These are phyloP conservation scores for Eudorcas thomsonii DNA, from an alignment of 2,113 vertebrate species.

Conservation along the genomic window DNA sequence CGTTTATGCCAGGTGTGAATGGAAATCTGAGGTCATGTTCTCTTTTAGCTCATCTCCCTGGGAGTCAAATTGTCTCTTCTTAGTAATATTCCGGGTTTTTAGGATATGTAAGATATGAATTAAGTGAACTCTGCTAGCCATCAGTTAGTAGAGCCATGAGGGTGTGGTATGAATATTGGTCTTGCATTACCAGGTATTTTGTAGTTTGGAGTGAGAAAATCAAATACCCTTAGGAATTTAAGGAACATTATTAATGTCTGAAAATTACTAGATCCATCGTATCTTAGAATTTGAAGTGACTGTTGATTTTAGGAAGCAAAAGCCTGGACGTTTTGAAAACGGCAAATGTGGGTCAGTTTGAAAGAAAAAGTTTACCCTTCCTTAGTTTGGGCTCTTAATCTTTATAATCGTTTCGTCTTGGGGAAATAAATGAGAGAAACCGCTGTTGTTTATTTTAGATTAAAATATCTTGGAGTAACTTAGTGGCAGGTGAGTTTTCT, in stretches of 20 bases:
- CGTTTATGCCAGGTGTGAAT: neutral
- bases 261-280: neutral
- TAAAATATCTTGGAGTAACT: conserved; percentile 19
- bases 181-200: conserved; percentile 12
- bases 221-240: neutral
- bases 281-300: conserved; percentile 38
- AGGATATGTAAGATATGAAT: neutral
- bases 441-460: conserved; percentile 21
- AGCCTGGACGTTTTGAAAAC: conserved; percentile 14
- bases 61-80: neutral
- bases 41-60: neutral
- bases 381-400: conserved; percentile 7
- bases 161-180: neutral
- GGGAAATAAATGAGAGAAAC: conserved; percentile 30
- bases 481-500: conserved; percentile 34
- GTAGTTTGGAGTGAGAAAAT: conserved; percentile 21
- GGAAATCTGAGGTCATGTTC: conserved; percentile 15
- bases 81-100: conserved; percentile 31
- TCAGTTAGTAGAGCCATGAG: neutral
- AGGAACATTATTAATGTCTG: conserved; percentile 10
- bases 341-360: conserved; percentile 16
- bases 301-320: conserved; percentile 18
- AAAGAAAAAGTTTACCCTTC: conserved; percentile 18
- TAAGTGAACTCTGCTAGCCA: neutral
- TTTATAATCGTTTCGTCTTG: conserved; percentile 23